Evolutionary conservation across 2,113 vertebrate genomes (phyloP), one percentile per base, ranked within the genome.

Genomic region (Xerus inauris): DNA sequence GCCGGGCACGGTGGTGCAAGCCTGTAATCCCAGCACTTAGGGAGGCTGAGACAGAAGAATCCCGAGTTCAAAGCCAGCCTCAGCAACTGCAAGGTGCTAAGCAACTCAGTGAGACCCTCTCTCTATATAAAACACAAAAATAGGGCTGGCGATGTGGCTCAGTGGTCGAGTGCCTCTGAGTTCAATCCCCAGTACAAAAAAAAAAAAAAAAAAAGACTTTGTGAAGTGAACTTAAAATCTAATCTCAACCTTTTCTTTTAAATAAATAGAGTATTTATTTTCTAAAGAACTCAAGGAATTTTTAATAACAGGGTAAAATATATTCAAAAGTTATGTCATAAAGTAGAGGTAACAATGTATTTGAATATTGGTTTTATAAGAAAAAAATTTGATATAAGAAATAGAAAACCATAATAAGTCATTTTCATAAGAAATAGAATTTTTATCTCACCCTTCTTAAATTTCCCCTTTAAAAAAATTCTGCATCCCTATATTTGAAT

Each of bases 381-480:
- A 51, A 77, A 88, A 62, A 77, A 40, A 26, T 32, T 76, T 22
- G 54, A 1, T 67, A 13, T 35, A 26, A 76, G 67, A 75, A 64
- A 76, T 28, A 35, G 17, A 81, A 73, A 73, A 67, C 20, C 59
- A 1, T 69, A 42, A 72, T 14, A 57, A 7, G 4, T 49, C 22
- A 81, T 59, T 49, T 32, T 65, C 19, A 86, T 8, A 67, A 88
- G 54, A 47, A 77, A n/a, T 24, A 42, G 8, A 85, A 24, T 84
- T 45, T 26, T 5, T 3, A 30, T 0, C 4, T 32, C n/a, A 6
- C 12, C 9, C 6, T 9, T 19, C 28, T 6, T 8, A 67, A 84
- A 42, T 72, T 45, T 94, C 4, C n/a, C 81, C 75, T 64, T 40
- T 47, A 17, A 26, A 69, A 72, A 65, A 45, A 42, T 73, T 80